These are phyloP conservation scores for Achatina immaculata DNA, from an alignment of 1,140 invertebrate genomes.

Conservation along the genomic window DNA sequence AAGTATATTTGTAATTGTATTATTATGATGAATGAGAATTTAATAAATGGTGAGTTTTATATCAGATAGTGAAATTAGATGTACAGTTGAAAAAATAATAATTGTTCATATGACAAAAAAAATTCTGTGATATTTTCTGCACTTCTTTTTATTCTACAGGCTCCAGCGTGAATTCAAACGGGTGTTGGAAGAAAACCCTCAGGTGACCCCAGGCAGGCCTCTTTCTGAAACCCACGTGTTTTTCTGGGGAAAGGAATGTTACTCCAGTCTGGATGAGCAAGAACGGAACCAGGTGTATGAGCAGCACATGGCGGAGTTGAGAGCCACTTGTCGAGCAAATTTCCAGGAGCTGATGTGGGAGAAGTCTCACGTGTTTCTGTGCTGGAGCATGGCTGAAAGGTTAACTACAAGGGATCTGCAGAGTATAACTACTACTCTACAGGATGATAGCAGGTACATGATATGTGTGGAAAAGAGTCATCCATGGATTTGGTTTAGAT, in stretches of 20 bases:
- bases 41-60: too few relatives aligned
- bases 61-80: too few relatives aligned
- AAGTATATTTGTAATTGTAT: too few relatives aligned
- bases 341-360: constrained; percentile 94
- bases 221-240: constrained; percentile 92
- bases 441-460: constrained; percentile 83
- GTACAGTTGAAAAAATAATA: too few relatives aligned
- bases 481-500: too few relatives aligned
- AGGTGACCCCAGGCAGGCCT: constrained; percentile 90
- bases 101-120: too few relatives aligned
- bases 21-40: too few relatives aligned
- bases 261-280: constrained; percentile 88
- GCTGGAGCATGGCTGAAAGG: constrained; percentile 87
- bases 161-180: constrained; percentile 88
- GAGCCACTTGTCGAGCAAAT: constrained; percentile 90
- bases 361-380: constrained; percentile 90
- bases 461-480: too few relatives aligned
- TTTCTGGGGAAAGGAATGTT: constrained; percentile 95
- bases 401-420: constrained; percentile 95
- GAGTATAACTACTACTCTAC: constrained; percentile 90
- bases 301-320: constrained; percentile 92
- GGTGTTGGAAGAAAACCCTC: constrained; percentile 89
- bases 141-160: constrained; percentile 57
- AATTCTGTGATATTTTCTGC: too few relatives aligned
- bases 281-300: constrained; percentile 96